phyloP scores from a whole-genome alignment of 2,888 invertebrate species.

The Meteorus cinctellus region DNA sequence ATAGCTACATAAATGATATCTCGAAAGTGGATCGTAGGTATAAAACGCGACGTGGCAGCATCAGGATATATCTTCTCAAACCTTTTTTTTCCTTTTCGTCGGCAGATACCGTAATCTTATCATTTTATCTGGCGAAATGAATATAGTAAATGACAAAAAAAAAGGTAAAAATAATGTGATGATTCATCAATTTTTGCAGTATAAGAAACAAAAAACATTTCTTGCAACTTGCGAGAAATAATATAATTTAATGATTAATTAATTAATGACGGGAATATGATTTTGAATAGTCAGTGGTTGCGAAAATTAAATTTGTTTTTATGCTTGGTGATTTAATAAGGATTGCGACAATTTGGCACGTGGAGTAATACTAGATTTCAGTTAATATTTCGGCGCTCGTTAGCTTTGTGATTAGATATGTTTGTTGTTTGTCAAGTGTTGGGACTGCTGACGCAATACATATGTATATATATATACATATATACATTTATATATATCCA shows the following conservation, averaged over 20 bases:
- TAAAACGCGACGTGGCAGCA: conserved; percentile 8
- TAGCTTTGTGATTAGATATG: conserved; percentile 49
- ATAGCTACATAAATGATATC: conserved; percentile 8
- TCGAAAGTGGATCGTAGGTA: conserved; percentile 10
- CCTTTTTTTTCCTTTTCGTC: neutral
- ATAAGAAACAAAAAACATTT: neutral
- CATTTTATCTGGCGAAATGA: neutral
- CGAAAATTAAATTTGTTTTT: too few species aligned
- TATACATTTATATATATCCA: too few species aligned
- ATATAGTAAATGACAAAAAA: neutral
- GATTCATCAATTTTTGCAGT: neutral
- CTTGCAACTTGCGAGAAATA: neutral
- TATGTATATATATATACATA: neutral
- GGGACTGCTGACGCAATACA: neutral
- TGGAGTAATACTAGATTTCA: neutral
- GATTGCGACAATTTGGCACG: neutral
- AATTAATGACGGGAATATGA: too few species aligned
- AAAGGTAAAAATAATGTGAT: neutral
- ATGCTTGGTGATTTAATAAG: too few species aligned
- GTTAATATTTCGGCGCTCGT: neutral
- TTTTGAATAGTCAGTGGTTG: too few species aligned
- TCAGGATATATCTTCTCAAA: neutral
- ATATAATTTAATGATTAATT: too few species aligned
- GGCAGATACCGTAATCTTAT: conserved; percentile 5
- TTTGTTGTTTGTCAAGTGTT: conserved; percentile 45